phyloP scores from a whole-genome alignment of 2,888 invertebrate species.

The Brachyptera putata region DNA sequence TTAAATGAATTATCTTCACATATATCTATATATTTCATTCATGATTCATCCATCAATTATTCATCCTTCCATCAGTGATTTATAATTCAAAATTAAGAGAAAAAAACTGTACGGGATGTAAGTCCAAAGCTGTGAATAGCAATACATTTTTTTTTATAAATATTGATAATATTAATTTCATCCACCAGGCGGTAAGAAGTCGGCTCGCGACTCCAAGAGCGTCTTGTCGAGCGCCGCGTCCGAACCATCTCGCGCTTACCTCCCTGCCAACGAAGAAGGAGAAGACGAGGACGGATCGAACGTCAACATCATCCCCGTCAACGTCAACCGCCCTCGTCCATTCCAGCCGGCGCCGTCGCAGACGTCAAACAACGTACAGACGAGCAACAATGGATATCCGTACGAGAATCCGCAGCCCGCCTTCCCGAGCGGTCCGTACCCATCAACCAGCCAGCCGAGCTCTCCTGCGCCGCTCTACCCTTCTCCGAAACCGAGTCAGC shows the following conservation, averaged over 20 bases:
- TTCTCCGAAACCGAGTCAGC: no score
- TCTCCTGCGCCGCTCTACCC: no score
- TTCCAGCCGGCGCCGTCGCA: conserved; percentile 26
- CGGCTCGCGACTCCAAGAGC: neutral
- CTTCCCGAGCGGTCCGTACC: conserved; percentile 23
- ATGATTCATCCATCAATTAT: no score
- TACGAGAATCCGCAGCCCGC: conserved; percentile 12
- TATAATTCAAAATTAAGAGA: no score
- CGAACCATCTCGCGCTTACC: conserved; percentile 45
- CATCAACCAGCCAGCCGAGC: conserved; percentile 6
- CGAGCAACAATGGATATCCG: conserved; percentile 6
- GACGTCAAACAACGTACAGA: neutral
- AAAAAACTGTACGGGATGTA: conserved; percentile 48
- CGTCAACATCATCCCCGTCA: neutral
- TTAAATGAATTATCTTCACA: no score
- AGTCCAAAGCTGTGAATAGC: no score
- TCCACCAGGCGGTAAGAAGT: conserved; percentile 10
- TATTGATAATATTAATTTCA: neutral
- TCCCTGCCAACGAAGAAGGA: conserved; percentile 44
- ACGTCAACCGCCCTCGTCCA: conserved; percentile 25
- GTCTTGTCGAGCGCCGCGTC: neutral
- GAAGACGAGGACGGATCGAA: no score
- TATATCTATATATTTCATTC: no score
- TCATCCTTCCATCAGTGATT: no score
- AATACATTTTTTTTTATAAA: no score